Percentiles rank a stretch among this genome's conserved stretches.
Conservation (phyloP, 2,113 vertebrate genomes). For the Lipophrys pholis region DNA sequence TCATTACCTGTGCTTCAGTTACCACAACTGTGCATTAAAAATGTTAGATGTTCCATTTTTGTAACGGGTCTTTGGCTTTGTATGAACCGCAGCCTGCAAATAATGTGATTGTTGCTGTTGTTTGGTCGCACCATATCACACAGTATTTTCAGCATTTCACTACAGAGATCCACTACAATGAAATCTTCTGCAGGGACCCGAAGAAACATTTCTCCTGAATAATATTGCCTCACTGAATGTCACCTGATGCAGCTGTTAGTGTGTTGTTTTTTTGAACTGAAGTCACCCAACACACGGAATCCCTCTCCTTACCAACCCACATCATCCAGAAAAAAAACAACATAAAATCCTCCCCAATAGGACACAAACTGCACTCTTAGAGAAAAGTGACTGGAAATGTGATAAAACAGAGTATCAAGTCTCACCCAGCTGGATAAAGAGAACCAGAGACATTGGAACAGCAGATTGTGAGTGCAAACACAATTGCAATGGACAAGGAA, state of each 20-base stretch:
- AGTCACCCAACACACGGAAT: slow-evolving; percentile 37
- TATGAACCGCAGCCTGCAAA: slow-evolving; percentile 21
- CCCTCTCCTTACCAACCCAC: background rate
- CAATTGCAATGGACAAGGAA: too few species aligned
- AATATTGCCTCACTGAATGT: slow-evolving; percentile 50
- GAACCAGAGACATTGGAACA: background rate
- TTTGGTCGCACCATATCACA: slow-evolving; percentile 28
- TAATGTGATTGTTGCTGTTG: slow-evolving; percentile 15
- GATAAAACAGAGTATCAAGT: slow-evolving; percentile 4
- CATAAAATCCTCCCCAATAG: slow-evolving; percentile 2
- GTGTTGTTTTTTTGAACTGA: slow-evolving; percentile 42
- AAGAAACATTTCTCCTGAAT: slow-evolving; percentile 44
- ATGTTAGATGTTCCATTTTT: slow-evolving; percentile 66
- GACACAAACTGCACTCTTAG: slow-evolving; percentile 17
- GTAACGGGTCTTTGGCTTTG: slow-evolving; percentile 63
- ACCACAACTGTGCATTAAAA: slow-evolving; percentile 78
- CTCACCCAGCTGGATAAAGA: slow-evolving; percentile 41
- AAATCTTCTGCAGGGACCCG: slow-evolving; percentile 58
- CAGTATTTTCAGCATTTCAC: slow-evolving; percentile 16
- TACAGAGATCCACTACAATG: slow-evolving; percentile 26
- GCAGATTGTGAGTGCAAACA: background rate
- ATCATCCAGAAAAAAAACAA: slow-evolving; percentile 24
- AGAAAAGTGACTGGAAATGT: slow-evolving; percentile 24
- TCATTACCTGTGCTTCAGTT: slow-evolving; percentile 67
- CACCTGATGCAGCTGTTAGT: slow-evolving; percentile 27